Base-by-base conservation (phyloP, 2,797 vertebrate species). In the Silurus aristotelis region DNA sequence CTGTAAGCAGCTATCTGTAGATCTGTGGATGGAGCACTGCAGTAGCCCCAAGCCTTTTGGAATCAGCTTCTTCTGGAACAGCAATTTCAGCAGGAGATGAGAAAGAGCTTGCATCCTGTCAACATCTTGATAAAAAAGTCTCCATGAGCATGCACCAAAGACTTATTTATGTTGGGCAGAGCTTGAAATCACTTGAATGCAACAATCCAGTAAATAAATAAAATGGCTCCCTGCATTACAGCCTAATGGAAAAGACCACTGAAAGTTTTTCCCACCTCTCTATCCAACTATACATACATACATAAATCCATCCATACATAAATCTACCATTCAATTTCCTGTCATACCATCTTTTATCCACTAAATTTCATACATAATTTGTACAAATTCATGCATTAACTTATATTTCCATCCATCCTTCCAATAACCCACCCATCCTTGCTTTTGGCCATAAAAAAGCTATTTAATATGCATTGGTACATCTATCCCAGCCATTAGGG, bases 51-150 rank as follows among this genome's bases (percentile, higher is more conserved):
- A 82, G 83, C 85, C 72, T 63, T 64, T 60, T 81, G 85, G 84
- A 89, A 88, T 68, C 43, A 81, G n/a, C 55, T 61, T 89, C 80
- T 83, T 55, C 72, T 72, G 25, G 86, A 78, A 89, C 78, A 84
- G 83, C 85, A 85, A 83, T 88, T 80, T 83, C 8, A 86, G 79
- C 60, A 64, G 67, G 68, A 86, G 88, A 88, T 87, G 76, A 60
- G 67, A 80, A 85, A 67, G 75, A 82, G 88, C 71, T 67, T 66
- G 31, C 52, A 58, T 61, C 83, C 85, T 85, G 83, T 80, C 64
- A 71, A 81, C 78, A 79, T 75, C 63, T 80, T 89, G 83, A 78
- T 52, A 75, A 82, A 88, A 79, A 84, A 83, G 25, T 73, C 82
- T 87, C 48, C 67, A 60, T 75, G 70, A 66, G 76, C 67, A 66